Base-by-base conservation (phyloP, 2,113 vertebrate genomes). In the Cebus imitator region DNA sequence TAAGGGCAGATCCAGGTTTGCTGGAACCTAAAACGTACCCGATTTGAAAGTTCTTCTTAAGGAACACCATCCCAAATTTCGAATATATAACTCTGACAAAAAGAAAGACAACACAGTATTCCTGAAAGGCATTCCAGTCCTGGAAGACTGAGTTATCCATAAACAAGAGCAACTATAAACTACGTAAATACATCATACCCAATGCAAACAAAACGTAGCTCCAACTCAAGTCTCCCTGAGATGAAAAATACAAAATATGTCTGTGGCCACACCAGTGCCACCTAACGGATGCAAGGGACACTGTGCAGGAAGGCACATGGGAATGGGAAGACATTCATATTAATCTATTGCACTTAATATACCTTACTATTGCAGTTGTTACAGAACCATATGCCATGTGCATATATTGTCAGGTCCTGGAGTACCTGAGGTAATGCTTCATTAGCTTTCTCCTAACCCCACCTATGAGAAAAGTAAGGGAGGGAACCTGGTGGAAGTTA, bases 251-350 rank as follows among this genome's bases (percentile, higher is more conserved):
- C 21, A 82, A 87, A 86, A 45, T 35, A 3, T 21, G 4, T 8
- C 5, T 2, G 0, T 45, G 4, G n/a, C 66, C 37, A 37, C 3
- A 45, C 0, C 14, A 16, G 18, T 17, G 8, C 6, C 27, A 52
- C 3, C 17, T 9, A 20, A 68, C 3, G 3, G 25, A 73, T 2
- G 4, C 5, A 14, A 45, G 11, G 16, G 25, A 80, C 90, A 72
- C 27, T 18, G 3, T 16, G 14, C 16, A 25, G 20, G 6, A n/a
- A 27, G 30, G 4, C 45, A 87, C 18, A 40, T 43, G 27, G 9
- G 11, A 57, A 40, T 21, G 35, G 16, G 72, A 82, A 50, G 37
- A 30, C 9, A 32, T 4, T 43, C 45, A 30, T 27, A 5, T 25
- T 79, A 35, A 57, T 52, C 30, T 40, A n/a, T 40, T 50, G 1